Evolutionary conservation across 2,113 vertebrate genomes (phyloP).

Genomic region (Brachionichthys hirsutus): DNA sequence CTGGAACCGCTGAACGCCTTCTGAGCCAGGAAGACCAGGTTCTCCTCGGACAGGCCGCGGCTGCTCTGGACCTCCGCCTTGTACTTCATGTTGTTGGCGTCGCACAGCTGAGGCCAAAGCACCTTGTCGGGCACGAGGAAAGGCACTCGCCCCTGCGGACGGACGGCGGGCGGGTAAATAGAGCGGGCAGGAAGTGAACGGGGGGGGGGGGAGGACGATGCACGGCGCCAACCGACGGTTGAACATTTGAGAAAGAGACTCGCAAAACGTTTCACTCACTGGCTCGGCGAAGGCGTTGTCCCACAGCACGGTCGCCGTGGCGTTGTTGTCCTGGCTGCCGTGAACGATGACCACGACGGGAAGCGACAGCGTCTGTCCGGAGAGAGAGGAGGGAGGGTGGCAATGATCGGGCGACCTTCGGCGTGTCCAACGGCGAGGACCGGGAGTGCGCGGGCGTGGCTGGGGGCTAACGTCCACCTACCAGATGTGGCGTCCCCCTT

Average conservation of each 20-base stretch:
- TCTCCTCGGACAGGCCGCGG: slow-evolving; percentile 91
- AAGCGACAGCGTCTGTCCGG: slow-evolving; percentile 88
- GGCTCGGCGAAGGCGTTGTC: slow-evolving; percentile 96
- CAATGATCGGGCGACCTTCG: background rate
- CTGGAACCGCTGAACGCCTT: slow-evolving; percentile 92
- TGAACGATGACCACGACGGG: slow-evolving; percentile 98
- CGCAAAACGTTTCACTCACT: slow-evolving; percentile 74
- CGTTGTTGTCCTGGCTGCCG: slow-evolving; percentile 97
- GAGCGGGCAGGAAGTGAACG: background rate
- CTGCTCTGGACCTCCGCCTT: slow-evolving; percentile 95
- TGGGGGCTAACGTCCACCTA: too few relatives aligned
- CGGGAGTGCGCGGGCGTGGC: too few relatives aligned
- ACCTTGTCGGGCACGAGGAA: slow-evolving; percentile 95
- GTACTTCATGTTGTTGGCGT: slow-evolving; percentile 97
- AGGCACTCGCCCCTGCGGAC: slow-evolving; percentile 87
- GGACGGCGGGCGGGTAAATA: background rate
- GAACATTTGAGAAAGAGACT: too few relatives aligned
- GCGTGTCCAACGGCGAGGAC: too few relatives aligned
- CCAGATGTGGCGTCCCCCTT: too few relatives aligned
- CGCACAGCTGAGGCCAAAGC: slow-evolving; percentile 90
- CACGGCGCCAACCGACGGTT: background rate
- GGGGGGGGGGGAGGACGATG: background rate
- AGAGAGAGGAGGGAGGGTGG: slow-evolving; percentile 3
- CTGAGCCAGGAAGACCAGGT: slow-evolving; percentile 92
- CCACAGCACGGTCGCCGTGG: slow-evolving; percentile 96